Evolutionary conservation across 2,797 vertebrate genomes (phyloP).

Genomic region (Tolypeutes matacus): DNA sequence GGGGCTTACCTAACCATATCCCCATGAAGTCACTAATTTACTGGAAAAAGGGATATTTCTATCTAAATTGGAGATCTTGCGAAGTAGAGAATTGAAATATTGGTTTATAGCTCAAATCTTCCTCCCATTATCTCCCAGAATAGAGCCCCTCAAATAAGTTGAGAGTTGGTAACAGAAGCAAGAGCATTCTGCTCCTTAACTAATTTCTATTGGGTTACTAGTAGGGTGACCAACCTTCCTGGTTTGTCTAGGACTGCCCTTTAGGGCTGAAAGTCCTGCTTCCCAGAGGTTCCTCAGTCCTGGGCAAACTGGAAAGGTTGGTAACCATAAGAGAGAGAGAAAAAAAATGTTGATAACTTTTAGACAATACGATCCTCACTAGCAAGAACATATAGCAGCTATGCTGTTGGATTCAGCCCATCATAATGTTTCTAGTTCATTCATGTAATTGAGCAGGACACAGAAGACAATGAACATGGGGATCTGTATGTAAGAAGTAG

Average conservation of each 20-base stretch:
- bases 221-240: neutral
- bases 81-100: constrained; percentile 2
- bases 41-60: constrained; percentile 6
- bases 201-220: neutral
- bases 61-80: neutral
- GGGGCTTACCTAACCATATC: neutral
- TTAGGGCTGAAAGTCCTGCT: neutral
- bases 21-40: neutral
- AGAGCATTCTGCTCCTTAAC: neutral
- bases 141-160: neutral
- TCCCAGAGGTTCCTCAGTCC: neutral
- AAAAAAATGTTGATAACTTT: neutral
- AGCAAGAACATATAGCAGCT: neutral
- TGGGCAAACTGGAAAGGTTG: neutral
- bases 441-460: neutral
- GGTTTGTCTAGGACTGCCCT: neutral
- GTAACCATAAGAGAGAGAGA: neutral
- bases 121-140: neutral
- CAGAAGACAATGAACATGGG: neutral
- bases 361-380: neutral
- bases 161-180: constrained; percentile 2
- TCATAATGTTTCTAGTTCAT: neutral
- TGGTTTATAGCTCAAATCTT: neutral
- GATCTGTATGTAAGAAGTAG: no score
- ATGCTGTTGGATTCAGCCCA: neutral